Conservation (phyloP, 2,797 vertebrate species). For the Smutsia gigantea region DNA sequence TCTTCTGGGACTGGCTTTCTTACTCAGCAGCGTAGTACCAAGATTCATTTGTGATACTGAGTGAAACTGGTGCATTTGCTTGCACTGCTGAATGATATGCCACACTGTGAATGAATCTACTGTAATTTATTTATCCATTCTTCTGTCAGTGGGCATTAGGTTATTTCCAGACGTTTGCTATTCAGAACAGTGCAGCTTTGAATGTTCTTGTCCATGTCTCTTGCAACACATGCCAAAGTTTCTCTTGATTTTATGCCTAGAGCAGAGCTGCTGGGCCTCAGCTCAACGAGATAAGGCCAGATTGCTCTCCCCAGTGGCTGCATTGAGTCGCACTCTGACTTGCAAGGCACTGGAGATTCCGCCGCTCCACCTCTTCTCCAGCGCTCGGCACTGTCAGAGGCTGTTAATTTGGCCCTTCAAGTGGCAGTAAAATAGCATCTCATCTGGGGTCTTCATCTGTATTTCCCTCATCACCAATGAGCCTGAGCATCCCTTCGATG, state of each 20-base stretch:
- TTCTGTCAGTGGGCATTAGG: background rate
- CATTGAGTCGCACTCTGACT: background rate
- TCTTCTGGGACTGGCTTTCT: background rate
- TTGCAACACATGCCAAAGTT: background rate
- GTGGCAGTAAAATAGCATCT: background rate
- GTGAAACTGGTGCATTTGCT: background rate
- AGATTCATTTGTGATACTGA: background rate
- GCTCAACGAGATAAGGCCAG: background rate
- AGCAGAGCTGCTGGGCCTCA: background rate
- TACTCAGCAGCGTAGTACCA: background rate
- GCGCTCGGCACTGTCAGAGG: background rate
- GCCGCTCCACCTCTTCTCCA: background rate
- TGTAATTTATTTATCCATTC: background rate
- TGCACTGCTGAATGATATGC: background rate
- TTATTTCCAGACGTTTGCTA: background rate
- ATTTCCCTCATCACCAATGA: background rate
- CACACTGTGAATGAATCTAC: background rate
- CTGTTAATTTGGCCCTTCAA: background rate
- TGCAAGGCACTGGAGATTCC: background rate
- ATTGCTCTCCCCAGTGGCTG: background rate
- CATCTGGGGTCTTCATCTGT: conserved; percentile 31
- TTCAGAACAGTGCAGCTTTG: background rate
- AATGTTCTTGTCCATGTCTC: background rate
- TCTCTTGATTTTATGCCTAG: background rate
- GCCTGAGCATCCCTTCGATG: background rate